Base-by-base conservation (phyloP, 1,140 invertebrate species). In the Dysdera silvatica region DNA sequence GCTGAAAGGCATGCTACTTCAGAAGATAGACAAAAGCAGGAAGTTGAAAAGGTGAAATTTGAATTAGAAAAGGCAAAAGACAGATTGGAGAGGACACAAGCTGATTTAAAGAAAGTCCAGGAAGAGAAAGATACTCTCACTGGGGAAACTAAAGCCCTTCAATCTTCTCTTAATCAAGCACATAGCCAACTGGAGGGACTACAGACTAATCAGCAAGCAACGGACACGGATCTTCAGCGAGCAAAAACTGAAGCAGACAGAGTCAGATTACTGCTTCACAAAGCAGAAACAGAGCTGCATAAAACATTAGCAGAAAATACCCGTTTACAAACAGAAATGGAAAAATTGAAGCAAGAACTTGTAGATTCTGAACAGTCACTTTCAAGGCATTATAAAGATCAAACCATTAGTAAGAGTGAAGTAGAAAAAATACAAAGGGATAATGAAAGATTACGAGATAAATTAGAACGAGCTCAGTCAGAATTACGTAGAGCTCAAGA, bases 51-150 rank as follows among this genome's bases (percentile, higher is more conserved):
- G 45, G 83, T 87, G 32, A 83, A 87, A 71, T 89, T 91, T 72
- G 89, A 93, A 72, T 84, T 87, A 65, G 89, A 92, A 72, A 91
- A 91, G 77, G 82, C 89, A 23, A 81, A 86, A 45, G 89, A 91
- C 69, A 81, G 87, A 65, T 85, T 88, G 71, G 89, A 93, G 70
- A 89, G 90, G 78, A 84, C 84, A 0, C 79, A 85, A 40, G 81
- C 83, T 64, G 89, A 91, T 67, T 76, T 90, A 74, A 85, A 88
- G 62, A 81, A 71, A 61, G 28, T 55, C 83, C 59, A 83, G 83
- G 61, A 79, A 83, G 71, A 87, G 85, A 73, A 80, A 80, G 45
- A 73, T 16, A 67, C 61, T 23, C 65, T 75, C 12, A 69, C 70
- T 48, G 40, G 62, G 28, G 68, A 76, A 59, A 35, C 74, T 16